Base-by-base conservation (phyloP, 2,797 vertebrate genomes). In the Adelosebastes latens region DNA sequence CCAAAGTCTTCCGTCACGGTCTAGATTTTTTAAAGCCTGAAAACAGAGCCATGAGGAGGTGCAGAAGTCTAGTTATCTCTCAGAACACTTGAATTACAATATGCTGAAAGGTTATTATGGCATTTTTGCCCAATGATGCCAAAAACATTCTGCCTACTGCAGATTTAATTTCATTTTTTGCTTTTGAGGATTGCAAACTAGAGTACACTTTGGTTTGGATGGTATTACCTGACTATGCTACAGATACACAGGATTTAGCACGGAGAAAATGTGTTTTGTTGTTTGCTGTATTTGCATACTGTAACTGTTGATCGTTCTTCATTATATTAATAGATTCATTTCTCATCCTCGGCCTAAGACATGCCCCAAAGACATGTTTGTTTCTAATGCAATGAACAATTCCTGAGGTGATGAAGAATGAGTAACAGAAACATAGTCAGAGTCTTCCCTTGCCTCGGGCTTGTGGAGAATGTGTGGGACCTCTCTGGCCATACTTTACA, bases 361-460 rank as follows among this genome's bases (percentile, higher is more conserved):
- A 75, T 87, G 89, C 77, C 91, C 81, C 32, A 27, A 71, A 89
- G 90, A 79, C 81, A 85, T 85, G 83, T 90, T 90, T 88, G 85
- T 92, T 90, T 92, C 82, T 67, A 71, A 82, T 69, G 80, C 85
- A 88, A 76, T 83, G 83, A 88, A 85, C 84, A 87, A 79, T 86
- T 55, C 80, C 78, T 74, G 79, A 78, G 75, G 79, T 78, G 84
- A 93, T 83, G 81, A 76, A 76, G 83, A 91, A 76, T 84, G 90
- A 91, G 76, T 79, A 84, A 88, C 84, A 76, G 72, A 90, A 86
- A 87, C 89, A 58, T 84, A 87, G 84, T 85, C 80, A 67, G 69
- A 66, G 75, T 77, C 71, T 82, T 75, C 55, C 73, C 13, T 84
- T 64, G 82, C 90, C 87, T 55, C 39, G 0, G 88, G 91, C 87